Conservation (phyloP, 2,888 invertebrate genomes). For the Calameuta idolon region DNA sequence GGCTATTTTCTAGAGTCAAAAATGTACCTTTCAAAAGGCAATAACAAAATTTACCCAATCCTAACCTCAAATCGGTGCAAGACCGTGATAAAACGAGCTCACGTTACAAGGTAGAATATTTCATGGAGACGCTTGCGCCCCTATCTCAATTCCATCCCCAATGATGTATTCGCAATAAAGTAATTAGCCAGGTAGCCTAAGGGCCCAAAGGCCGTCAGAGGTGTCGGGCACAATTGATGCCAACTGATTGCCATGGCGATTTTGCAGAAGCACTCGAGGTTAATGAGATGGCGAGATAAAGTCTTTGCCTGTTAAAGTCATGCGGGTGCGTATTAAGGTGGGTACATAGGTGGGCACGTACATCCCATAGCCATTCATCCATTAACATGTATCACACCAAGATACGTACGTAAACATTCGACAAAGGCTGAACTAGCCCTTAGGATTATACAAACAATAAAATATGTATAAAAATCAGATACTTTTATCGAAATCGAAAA, state of each 20-base stretch:
- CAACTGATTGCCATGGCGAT: constrained; percentile 44
- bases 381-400: not conserved
- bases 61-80: constrained; percentile 1
- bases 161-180: constrained; percentile 26
- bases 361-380: not conserved
- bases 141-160: not conserved
- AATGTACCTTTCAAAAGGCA: not conserved
- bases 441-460: not conserved
- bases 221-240: constrained; percentile 45
- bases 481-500: not conserved
- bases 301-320: constrained; percentile 6
- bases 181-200: constrained; percentile 20
- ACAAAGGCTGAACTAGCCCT: not conserved
- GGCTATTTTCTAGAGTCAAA: constrained; percentile 9
- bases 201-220: not conserved
- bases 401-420: not conserved
- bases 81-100: not conserved
- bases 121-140: constrained; percentile 8
- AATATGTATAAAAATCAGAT: not conserved
- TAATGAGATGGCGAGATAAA: constrained; percentile 54
- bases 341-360: not conserved
- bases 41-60: not conserved
- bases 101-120: constrained; percentile 3
- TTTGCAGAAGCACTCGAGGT: constrained; percentile 50
- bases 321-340: not conserved